These are phyloP conservation scores for Okamejei kenojei DNA, from an alignment of 2,797 vertebrate species.

Conservation along the genomic window DNA sequence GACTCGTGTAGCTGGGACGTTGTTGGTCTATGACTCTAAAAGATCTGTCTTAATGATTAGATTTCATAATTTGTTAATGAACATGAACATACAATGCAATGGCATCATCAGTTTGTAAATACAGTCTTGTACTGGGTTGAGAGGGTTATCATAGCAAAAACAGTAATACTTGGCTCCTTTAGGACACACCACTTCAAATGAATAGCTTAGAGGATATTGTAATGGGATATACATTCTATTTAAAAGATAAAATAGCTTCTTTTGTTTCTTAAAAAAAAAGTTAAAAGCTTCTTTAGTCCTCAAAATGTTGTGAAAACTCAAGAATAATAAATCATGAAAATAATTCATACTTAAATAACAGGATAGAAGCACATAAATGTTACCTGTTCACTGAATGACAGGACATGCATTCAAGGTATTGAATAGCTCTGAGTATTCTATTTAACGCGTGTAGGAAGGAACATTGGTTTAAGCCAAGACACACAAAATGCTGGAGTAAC, in stretches of 20 bases:
- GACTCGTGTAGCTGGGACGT: too few relatives aligned
- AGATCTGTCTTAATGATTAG: background rate
- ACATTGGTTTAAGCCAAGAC: too few relatives aligned
- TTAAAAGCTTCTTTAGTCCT: background rate
- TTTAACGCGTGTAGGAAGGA: background rate
- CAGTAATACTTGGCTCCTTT: background rate
- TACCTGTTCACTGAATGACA: background rate
- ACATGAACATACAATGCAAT: background rate
- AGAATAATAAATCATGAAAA: background rate
- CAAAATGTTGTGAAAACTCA: background rate
- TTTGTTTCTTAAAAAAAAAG: too few relatives aligned
- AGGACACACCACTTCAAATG: background rate
- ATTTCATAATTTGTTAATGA: background rate
- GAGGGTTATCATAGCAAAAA: background rate
- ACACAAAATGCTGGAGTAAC: too few relatives aligned
- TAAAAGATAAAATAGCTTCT: background rate
- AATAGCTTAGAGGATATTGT: background rate
- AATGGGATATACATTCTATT: background rate
- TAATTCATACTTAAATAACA: background rate
- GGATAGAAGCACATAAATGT: background rate
- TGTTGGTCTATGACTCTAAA: too few relatives aligned
- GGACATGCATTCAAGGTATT: background rate
- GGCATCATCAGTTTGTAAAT: background rate
- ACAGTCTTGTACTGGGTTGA: background rate
- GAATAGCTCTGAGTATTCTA: background rate